Percentiles rank a stretch among this genome's conserved stretches.
Conservation (phyloP, 2,113 vertebrate species). For the Tyto alba region DNA sequence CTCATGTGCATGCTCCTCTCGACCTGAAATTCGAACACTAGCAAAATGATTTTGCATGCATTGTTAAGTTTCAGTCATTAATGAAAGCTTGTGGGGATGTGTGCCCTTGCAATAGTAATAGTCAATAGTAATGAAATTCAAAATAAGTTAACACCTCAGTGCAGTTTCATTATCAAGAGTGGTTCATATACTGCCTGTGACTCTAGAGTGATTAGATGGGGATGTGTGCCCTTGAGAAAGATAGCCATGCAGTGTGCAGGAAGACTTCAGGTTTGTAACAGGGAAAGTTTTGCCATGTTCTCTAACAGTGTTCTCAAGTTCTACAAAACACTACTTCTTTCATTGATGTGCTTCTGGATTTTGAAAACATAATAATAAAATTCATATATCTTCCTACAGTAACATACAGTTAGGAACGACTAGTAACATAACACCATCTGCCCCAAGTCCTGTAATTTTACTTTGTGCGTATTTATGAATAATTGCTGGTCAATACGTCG, state of each 20-base stretch:
- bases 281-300: background rate
- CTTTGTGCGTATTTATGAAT: background rate
- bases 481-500: background rate
- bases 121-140: conserved; percentile 10
- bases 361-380: background rate
- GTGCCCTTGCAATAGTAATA: no score
- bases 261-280: background rate
- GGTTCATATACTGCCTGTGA: conserved; percentile 48
- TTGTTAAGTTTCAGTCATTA: background rate
- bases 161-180: conserved; percentile 61
- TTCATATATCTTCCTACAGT: background rate
- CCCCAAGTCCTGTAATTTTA: background rate
- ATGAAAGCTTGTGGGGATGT: background rate
- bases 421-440: background rate
- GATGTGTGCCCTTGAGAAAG: background rate
- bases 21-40: background rate
- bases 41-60: background rate
- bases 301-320: background rate
- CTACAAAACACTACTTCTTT: background rate
- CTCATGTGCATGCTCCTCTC: background rate
- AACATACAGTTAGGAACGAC: background rate
- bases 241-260: background rate
- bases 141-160: conserved; percentile 55
- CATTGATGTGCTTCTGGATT: background rate
- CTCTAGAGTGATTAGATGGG: conserved; percentile 8